Conservation (phyloP, 2,888 invertebrate genomes). For the Lutraria lutraria region DNA sequence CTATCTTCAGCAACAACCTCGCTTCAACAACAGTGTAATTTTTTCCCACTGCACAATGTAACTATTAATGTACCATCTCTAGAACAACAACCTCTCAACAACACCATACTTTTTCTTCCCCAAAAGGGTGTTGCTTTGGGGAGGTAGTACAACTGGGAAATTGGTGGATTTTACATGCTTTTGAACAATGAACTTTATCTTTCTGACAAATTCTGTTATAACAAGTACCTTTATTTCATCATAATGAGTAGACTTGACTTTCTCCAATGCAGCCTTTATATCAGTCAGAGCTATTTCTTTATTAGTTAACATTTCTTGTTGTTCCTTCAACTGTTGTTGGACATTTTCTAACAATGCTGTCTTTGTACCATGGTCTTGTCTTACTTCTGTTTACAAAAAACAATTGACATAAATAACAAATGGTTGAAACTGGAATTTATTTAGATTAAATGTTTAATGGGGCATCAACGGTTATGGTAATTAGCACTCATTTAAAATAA, state of each 20-base stretch:
- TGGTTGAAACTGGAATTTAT: background rate
- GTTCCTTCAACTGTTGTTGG: slow-evolving; percentile 66
- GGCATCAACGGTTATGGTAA: background rate
- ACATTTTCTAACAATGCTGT: slow-evolving; percentile 66
- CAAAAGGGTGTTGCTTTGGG: too few species aligned
- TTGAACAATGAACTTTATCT: too few species aligned
- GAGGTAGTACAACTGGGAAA: too few species aligned
- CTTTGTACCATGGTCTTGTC: slow-evolving; percentile 58
- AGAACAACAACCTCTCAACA: too few species aligned
- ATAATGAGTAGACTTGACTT: slow-evolving; percentile 74
- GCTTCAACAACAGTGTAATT: too few species aligned
- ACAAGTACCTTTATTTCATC: slow-evolving; percentile 78
- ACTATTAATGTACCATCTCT: too few species aligned
- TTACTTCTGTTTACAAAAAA: slow-evolving; percentile 65
- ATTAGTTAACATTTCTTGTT: slow-evolving; percentile 68
- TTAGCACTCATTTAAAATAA: background rate
- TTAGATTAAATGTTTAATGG: background rate
- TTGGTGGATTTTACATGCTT: too few species aligned
- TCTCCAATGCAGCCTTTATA: slow-evolving; percentile 74
- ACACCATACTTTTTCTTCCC: too few species aligned
- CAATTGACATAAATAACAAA: background rate
- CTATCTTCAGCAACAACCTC: too few species aligned
- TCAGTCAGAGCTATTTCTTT: slow-evolving; percentile 77
- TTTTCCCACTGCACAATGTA: too few species aligned
- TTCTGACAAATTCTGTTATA: too few species aligned